Base-by-base conservation (phyloP, 1,140 invertebrate species). In the Brachystomella parvula region DNA sequence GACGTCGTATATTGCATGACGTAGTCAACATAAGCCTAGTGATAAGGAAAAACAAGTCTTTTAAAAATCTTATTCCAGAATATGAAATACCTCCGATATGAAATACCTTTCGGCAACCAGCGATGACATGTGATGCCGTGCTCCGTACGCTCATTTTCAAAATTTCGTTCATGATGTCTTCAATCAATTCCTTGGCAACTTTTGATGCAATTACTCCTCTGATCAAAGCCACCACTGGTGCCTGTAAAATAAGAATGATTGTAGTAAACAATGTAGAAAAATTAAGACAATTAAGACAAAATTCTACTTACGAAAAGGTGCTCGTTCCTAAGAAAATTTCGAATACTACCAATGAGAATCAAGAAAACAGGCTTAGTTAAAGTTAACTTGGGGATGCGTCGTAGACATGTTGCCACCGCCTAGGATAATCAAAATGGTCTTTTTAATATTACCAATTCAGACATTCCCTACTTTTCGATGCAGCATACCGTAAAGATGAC, bases 181-280 rank as follows among this genome's bases (percentile, higher is more conserved):
- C 57, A 2, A 68, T 28, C 6, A 31, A 26, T 35, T 24, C 17
- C 17, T 32, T 30, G 29, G 31, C 64, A 9, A 61, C 33, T 49
- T 68, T 68, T 19, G 47, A 61, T 65, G 61, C 53, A n/a, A 68
- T 57, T 9, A 68, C 47, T 29, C 63, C 58, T 61, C 59, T 68
- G 29, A 68, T 17, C 39, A 68, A 28, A 12, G 61, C 60, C 21
- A 68, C 9, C 19, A 62, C 66, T 2, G 66, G 47, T 28, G 49
- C 32, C 62, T 64, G 47, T 9, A 44, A n/a, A 44, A 44, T 53
- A 9, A 53, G 24, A 15, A 6, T 53, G 6, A 53, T 6, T 53
- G 6, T 17, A 24, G 6, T 15, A 53, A 53, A 15, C 24, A 53
- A 53, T 6, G 24, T 53, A n/a, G n/a, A n/a, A 6, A 53, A 53